Base-by-base conservation (phyloP, 2,888 invertebrate genomes). In the Isoperla grammatica region DNA sequence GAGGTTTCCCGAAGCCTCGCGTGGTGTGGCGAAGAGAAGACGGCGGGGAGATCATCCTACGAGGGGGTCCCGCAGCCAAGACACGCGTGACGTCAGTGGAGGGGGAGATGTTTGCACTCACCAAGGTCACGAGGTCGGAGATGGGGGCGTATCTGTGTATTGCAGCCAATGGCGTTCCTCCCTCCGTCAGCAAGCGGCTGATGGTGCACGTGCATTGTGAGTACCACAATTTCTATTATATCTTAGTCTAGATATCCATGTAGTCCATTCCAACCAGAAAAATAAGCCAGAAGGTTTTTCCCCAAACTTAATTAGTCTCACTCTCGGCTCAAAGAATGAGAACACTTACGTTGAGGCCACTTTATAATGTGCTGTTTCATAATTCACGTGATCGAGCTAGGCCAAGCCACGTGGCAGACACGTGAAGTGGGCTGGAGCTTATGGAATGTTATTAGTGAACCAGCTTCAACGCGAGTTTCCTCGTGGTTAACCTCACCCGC, bases 181-280 rank as follows among this genome's bases (percentile, higher is more conserved):
- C 91, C 37, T 85, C 90, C 45, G 91, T 92, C 73, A 91, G 90
- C 80, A 91, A 92, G 77, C 80, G 91, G 73, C 88, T 92, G 82
- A 90, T 90, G 87, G 83, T 92, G 63, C 90, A 90, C 76, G 90
- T 92, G 67, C 90, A 92, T 76, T 92, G 92, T 92, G 76, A 90
- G 91, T 90, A 78, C 65, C 13, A 63, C 40, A 42, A n/a, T 57
- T 19, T 48, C 22, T 46, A 40, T 11, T 55, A 22, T 20, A 50
- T 37, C 23, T 19, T n/a, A n/a, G n/a, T n/a, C n/a, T n/a, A n/a
- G n/a, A n/a, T n/a, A n/a, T n/a, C n/a, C n/a, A n/a, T n/a, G n/a
- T n/a, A n/a, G n/a, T n/a, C n/a, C n/a, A n/a, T n/a, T n/a, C n/a
- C n/a, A n/a, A n/a, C n/a, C n/a, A n/a, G n/a, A n/a, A n/a, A n/a